phyloP scores from a whole-genome alignment of 64 coral and sea anemone species.

The Pachyseris speciosa region DNA sequence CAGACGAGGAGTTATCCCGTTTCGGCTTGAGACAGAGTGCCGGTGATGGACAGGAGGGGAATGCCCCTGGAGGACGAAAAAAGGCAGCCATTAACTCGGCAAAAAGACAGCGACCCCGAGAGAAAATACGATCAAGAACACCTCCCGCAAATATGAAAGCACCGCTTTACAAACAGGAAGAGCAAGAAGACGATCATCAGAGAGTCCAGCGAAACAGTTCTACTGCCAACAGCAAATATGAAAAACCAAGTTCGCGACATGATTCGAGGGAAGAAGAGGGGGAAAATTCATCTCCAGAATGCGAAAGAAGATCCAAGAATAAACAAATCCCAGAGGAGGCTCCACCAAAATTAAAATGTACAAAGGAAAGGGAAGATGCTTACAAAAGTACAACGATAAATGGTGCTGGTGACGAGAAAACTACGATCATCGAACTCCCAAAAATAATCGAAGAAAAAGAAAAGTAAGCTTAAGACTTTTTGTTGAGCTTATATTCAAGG shows the following conservation, averaged over 20 bases:
- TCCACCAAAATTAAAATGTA: constrained; percentile 32
- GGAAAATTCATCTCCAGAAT: constrained; percentile 47
- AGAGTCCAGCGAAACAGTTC: neutral
- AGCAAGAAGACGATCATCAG: neutral
- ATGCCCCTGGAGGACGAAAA: neutral
- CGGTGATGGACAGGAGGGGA: neutral
- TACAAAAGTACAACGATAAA: neutral
- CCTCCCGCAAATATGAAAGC: neutral
- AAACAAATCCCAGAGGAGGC: constrained; percentile 18
- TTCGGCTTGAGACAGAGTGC: constrained; percentile 35
- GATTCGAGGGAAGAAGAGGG: constrained; percentile 1
- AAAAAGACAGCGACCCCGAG: constrained; percentile 49
- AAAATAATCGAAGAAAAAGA: constrained; percentile 16
- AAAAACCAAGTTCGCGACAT: neutral
- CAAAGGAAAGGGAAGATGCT: neutral
- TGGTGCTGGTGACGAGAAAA: neutral
- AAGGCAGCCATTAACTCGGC: constrained; percentile 40
- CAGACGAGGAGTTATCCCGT: constrained; percentile 54
- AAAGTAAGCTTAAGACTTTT: neutral
- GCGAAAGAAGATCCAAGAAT: constrained; percentile 28
- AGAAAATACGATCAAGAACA: constrained; percentile 56
- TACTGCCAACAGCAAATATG: neutral
- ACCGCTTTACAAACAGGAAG: neutral
- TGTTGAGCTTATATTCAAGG: no score
- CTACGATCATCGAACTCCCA: neutral